Conservation (phyloP, 2,888 invertebrate species). For the Microchrysa polita region DNA sequence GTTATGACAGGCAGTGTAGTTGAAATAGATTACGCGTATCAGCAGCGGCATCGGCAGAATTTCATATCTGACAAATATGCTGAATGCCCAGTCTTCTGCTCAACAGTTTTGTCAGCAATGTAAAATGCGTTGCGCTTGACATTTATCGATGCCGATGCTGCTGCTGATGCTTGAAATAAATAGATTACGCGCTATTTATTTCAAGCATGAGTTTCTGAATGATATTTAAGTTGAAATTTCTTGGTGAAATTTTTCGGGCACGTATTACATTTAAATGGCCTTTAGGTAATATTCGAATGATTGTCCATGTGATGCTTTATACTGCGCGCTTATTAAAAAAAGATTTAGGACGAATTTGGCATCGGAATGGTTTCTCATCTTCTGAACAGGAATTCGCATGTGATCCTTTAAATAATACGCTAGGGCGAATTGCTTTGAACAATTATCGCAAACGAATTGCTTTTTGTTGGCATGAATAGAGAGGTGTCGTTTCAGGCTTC, state of each 20-base stretch:
- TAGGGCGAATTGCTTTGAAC: constrained; percentile 27
- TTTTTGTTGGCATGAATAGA: constrained; percentile 18
- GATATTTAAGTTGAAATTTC: constrained; percentile 37
- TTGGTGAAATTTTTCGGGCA: constrained; percentile 40
- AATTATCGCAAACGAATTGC: constrained; percentile 33
- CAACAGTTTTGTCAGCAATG: no score
- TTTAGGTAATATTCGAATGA: neutral
- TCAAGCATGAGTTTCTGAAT: constrained; percentile 29
- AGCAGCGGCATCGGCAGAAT: no score
- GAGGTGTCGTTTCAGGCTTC: constrained; percentile 31
- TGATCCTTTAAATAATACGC: constrained; percentile 36
- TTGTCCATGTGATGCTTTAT: constrained; percentile 31
- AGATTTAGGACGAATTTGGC: constrained; percentile 32
- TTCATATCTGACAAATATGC: no score
- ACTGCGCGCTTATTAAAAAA: constrained; percentile 36
- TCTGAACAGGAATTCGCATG: constrained; percentile 23
- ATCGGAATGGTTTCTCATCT: constrained; percentile 35
- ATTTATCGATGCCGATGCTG: no score
- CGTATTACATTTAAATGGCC: constrained; percentile 29
- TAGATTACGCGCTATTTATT: no score
- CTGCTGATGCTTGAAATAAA: no score
- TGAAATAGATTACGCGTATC: no score
- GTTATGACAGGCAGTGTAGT: no score
- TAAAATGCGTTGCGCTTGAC: no score
- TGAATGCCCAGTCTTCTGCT: no score